A percentile compares a stretch with the other conserved stretches of the same genome.
Evolutionary conservation across 1,140 invertebrate species (phyloP).

Genomic region (Cryptotermes secundus): DNA sequence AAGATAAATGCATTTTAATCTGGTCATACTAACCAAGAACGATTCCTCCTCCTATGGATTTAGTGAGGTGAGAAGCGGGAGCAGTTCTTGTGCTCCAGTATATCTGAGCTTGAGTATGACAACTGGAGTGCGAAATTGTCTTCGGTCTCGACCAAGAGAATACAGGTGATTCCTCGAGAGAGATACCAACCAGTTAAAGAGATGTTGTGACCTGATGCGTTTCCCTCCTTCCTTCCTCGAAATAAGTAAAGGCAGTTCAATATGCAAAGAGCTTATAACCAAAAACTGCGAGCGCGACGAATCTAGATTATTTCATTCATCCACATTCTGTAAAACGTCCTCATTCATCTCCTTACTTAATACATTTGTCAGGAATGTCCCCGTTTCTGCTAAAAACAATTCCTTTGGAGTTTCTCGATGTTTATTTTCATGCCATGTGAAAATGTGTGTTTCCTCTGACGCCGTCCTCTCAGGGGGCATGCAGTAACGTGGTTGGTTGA

Average conservation of each 20-base stretch:
- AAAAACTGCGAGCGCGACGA: neutral
- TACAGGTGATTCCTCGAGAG: neutral
- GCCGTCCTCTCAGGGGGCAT: no score
- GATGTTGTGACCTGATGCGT: neutral
- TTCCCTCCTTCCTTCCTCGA: neutral
- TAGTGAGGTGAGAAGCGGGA: neutral
- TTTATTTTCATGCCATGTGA: no score
- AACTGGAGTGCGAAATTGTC: conserved; percentile 18
- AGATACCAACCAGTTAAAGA: neutral
- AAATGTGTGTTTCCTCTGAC: no score
- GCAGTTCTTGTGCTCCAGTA: neutral
- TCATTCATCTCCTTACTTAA: neutral
- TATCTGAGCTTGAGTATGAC: neutral
- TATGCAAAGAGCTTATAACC: neutral
- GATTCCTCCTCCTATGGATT: neutral
- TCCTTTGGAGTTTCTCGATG: neutral
- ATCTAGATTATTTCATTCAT: neutral
- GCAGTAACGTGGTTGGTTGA: no score
- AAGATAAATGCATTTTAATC: no score
- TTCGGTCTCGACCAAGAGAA: neutral
- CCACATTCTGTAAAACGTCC: neutral
- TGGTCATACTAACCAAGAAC: no score
- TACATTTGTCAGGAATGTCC: neutral
- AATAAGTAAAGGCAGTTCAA: neutral
- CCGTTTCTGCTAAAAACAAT: neutral